Percentiles rank a stretch among this genome's conserved stretches.
These are phyloP conservation scores for Diplazon laetatorius DNA, from an alignment of 2,888 invertebrate genomes.

Conservation along the genomic window DNA sequence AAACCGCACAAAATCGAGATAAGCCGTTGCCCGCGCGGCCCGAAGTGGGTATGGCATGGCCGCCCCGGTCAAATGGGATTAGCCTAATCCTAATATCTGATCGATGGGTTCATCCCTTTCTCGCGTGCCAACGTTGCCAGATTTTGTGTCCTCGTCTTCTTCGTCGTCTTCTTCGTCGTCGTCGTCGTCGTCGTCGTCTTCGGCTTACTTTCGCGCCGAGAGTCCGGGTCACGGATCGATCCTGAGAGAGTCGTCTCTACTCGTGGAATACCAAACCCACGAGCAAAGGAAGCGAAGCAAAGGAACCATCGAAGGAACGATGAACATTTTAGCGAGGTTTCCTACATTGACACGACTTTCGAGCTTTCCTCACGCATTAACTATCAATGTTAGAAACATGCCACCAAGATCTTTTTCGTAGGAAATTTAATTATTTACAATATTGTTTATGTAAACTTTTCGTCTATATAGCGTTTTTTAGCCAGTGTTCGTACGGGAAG, in stretches of 20 bases:
- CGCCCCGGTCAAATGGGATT: constrained; percentile 69
- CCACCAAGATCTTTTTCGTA: too few species aligned
- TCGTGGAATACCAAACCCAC: background rate
- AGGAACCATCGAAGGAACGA: too few species aligned
- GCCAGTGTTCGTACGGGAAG: too few species aligned
- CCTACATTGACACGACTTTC: too few species aligned
- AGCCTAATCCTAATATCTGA: constrained; percentile 71
- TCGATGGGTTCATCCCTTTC: constrained; percentile 68
- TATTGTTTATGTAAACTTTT: too few species aligned
- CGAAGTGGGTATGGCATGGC: constrained; percentile 48
- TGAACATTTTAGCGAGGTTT: too few species aligned
- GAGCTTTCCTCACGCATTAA: too few species aligned
- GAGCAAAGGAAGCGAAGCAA: too few species aligned
- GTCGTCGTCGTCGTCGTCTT: background rate
- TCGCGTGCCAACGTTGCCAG: constrained; percentile 46
- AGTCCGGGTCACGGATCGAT: constrained; percentile 23
- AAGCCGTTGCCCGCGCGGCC: constrained; percentile 60
- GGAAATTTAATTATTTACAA: too few species aligned
- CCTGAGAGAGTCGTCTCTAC: background rate
- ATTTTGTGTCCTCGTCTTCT: constrained; percentile 25
- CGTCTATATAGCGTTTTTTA: too few species aligned
- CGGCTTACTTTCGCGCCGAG: background rate
- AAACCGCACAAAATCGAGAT: constrained; percentile 65
- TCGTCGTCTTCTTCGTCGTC: background rate
- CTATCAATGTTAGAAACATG: too few species aligned